Evolutionary conservation across 2,888 invertebrate species (phyloP).

Genomic region (Scaptodrosophila latifasciaeformis): DNA sequence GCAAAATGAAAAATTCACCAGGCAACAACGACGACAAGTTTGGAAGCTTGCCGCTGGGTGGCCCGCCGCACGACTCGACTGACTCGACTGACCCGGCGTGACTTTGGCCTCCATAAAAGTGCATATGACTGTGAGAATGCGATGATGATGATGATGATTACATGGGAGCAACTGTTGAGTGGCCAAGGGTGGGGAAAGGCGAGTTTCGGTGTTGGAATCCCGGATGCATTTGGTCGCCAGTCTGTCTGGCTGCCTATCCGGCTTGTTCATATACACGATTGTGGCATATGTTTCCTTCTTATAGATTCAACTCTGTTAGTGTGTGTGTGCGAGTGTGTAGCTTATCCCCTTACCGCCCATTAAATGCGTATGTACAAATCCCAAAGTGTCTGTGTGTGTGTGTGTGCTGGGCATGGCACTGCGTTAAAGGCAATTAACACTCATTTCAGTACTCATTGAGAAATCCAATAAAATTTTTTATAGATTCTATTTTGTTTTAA

Average conservation of each 20-base stretch:
- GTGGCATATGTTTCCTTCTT: slow-evolving; percentile 35
- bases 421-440: slow-evolving; percentile 57
- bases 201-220: background rate
- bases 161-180: slow-evolving; percentile 9
- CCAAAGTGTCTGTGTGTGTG: background rate
- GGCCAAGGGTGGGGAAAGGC: background rate
- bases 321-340: slow-evolving; percentile 9
- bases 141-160: slow-evolving; percentile 28
- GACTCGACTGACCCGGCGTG: too few species aligned
- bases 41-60: too few species aligned
- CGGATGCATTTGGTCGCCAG: slow-evolving; percentile 24
- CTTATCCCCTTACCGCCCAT: too few species aligned
- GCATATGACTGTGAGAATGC: slow-evolving; percentile 11
- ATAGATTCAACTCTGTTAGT: background rate
- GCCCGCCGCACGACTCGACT: background rate
- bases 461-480: background rate
- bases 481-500: background rate
- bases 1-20: slow-evolving; percentile 21
- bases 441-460: slow-evolving; percentile 12
- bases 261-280: slow-evolving; percentile 28
- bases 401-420: slow-evolving; percentile 36
- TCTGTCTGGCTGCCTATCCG: slow-evolving; percentile 20
- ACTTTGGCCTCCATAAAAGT: slow-evolving; percentile 26
- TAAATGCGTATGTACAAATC: background rate
- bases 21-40: background rate